These are phyloP conservation scores for Lottia scabra DNA, from an alignment of 2,888 invertebrate genomes.

Conservation along the genomic window DNA sequence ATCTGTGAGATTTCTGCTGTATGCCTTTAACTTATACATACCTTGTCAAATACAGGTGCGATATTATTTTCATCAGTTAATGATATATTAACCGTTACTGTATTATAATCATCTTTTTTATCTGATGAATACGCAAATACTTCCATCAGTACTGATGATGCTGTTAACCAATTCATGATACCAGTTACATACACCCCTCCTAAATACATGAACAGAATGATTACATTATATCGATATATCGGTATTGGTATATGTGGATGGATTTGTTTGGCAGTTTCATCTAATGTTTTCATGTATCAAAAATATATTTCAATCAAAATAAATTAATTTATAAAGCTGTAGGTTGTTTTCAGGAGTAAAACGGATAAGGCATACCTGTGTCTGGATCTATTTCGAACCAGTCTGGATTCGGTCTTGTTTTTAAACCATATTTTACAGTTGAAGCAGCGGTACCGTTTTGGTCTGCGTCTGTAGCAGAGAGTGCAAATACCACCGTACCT, in stretches of 20 bases:
- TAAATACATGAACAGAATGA: background rate
- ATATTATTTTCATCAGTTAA: slow-evolving; percentile 8
- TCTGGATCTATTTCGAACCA: slow-evolving; percentile 41
- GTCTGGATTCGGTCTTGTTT: background rate
- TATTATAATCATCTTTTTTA: background rate
- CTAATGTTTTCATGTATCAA: too few species aligned
- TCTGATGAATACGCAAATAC: slow-evolving; percentile 28
- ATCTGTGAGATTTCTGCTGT: too few species aligned
- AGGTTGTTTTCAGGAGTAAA: too few species aligned
- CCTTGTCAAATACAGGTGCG: slow-evolving; percentile 8
- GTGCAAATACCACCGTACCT: slow-evolving; percentile 30
- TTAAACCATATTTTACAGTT: background rate
- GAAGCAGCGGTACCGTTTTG: slow-evolving; percentile 31
- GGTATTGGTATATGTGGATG: too few species aligned
- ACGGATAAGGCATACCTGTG: slow-evolving; percentile 33
- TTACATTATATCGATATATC: too few species aligned
- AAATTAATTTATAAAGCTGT: too few species aligned
- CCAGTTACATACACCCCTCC: slow-evolving; percentile 22
- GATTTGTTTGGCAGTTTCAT: too few species aligned
- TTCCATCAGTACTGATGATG: slow-evolving; percentile 21
- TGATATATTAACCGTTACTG: background rate
- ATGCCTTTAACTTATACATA: background rate
- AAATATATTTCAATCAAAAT: too few species aligned
- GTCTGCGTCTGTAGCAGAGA: slow-evolving; percentile 46
- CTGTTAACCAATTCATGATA: slow-evolving; percentile 31